Base-by-base conservation (phyloP, 2,113 vertebrate species). In the Rhinopomastus cyanomelas region DNA sequence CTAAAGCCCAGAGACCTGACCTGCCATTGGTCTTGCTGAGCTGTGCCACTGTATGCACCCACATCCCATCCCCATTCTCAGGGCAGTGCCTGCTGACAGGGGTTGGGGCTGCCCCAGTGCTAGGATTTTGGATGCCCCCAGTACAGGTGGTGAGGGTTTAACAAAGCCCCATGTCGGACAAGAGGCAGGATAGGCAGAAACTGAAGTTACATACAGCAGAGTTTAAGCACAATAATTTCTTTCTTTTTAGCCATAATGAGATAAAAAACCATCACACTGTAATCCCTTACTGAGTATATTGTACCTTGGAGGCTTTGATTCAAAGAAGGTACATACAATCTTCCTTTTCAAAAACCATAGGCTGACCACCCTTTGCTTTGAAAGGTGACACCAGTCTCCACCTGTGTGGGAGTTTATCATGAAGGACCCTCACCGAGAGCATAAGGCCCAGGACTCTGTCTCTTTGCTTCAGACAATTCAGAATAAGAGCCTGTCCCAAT, bases 51-150 rank as follows among this genome's bases (percentile, higher is more conserved):
- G 8, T 0, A 1, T 11, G 25, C 12, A 11, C 39, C 23, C 25
- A 18, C 1, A 0, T 27, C 18, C 26, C 0, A 1, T 27, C 12
- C 46, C 13, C 9, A 11, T 8, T 2, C 16, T 52, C 42, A 34
- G 21, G 15, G 18, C 61, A 6, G 4, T 46, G 5, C 11, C 26
- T 13, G 23, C 18, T 9, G 16, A 6, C n/a, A 0, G 0, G 12
- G 48, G 2, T 0, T 81, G 39, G 20, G 22, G 6, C 39, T 68
- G 15, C 18, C 27, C 30, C 0, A 0, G 6, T 32, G 21, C 4
- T 21, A 52, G 13, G 16, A 30, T 21, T 3, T 74, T 32, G n/a
- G 5, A 6, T 3, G 21, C 9, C 25, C 25, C 34, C 39, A 26
- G 26, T 21, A 34, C 12, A 20, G 53, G n/a, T 59, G 51, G 49